Percentiles rank a stretch among this genome's conserved stretches.
These are phyloP conservation scores for Drosophila mettleri DNA, from an alignment of 2,888 invertebrate genomes.

Conservation along the genomic window DNA sequence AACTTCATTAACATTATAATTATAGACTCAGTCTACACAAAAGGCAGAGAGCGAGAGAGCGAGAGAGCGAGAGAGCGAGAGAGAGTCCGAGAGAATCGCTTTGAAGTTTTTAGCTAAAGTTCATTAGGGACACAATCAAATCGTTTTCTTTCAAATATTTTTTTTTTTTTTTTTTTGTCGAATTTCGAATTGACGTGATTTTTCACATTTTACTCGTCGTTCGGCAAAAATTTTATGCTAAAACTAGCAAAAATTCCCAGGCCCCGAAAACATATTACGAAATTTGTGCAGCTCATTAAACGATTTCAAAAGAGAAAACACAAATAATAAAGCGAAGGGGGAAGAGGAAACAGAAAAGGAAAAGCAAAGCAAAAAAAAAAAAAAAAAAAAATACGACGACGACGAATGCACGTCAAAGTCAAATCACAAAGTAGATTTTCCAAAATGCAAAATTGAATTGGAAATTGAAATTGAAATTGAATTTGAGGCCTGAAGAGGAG, in stretches of 20 bases:
- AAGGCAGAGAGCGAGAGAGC: background rate
- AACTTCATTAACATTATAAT: slow-evolving; percentile 43
- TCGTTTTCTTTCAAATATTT: slow-evolving; percentile 9
- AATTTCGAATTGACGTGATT: slow-evolving; percentile 3
- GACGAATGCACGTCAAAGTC: slow-evolving; percentile 55
- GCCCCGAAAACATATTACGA: slow-evolving; percentile 56
- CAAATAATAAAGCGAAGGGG: slow-evolving; percentile 6
- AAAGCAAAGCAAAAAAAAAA: background rate
- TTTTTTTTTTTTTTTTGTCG: slow-evolving; percentile 7
- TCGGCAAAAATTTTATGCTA: slow-evolving; percentile 52
- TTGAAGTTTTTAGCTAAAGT: slow-evolving; percentile 45
- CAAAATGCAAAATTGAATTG: slow-evolving; percentile 65
- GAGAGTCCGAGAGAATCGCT: slow-evolving; percentile 16
- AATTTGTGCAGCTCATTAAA: slow-evolving; percentile 74
- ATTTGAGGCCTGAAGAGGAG: slow-evolving; percentile 58
- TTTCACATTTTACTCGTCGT: slow-evolving; percentile 17
- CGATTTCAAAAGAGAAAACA: slow-evolving; percentile 64
- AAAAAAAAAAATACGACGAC: background rate
- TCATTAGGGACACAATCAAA: slow-evolving; percentile 48
- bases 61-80: background rate
- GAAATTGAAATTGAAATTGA: slow-evolving; percentile 71
- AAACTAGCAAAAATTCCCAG: slow-evolving; percentile 70
- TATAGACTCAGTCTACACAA: slow-evolving; percentile 5
- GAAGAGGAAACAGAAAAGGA: background rate
- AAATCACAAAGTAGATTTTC: slow-evolving; percentile 67